Evolutionary conservation across 1,140 invertebrate genomes (phyloP).

Genomic region (Diabrotica virgifera): DNA sequence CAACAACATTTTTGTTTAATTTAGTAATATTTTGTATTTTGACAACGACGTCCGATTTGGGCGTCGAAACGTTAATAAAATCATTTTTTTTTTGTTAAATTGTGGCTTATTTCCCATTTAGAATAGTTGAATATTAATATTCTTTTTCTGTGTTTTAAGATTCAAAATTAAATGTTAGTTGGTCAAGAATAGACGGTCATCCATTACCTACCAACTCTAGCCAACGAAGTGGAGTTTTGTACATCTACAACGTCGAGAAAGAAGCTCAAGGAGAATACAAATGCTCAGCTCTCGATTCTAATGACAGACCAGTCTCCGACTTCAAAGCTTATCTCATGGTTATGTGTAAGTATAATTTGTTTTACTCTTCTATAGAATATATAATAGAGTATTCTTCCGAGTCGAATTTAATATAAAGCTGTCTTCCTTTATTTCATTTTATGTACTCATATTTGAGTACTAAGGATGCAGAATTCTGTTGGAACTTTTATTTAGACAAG

Average conservation of each 20-base stretch:
- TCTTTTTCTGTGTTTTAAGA: constrained; percentile 9
- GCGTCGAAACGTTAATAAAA: no score
- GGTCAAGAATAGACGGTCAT: constrained; percentile 62
- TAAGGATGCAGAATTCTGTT: no score
- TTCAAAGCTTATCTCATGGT: constrained; percentile 34
- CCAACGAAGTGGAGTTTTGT: constrained; percentile 58
- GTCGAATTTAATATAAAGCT: no score
- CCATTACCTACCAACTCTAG: constrained; percentile 59
- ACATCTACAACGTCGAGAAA: constrained; percentile 60
- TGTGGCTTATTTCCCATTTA: no score
- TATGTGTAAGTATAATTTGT: constrained; percentile 34
- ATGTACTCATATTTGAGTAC: no score
- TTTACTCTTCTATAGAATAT: neutral
- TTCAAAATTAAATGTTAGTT: constrained; percentile 51
- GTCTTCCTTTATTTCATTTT: no score
- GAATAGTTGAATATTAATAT: no score
- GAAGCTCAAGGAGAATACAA: constrained; percentile 75
- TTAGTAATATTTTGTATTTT: no score
- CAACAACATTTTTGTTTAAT: no score
- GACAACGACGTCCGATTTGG: no score
- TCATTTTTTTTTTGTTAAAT: no score
- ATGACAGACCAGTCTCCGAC: constrained; percentile 25
- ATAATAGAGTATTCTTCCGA: neutral
- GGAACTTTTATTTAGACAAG: no score
- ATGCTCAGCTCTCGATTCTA: constrained; percentile 57